A percentile compares a stretch with the other conserved stretches of the same genome.
Conservation (phyloP, 2,113 vertebrate genomes). For the Sturnus vulgaris region DNA sequence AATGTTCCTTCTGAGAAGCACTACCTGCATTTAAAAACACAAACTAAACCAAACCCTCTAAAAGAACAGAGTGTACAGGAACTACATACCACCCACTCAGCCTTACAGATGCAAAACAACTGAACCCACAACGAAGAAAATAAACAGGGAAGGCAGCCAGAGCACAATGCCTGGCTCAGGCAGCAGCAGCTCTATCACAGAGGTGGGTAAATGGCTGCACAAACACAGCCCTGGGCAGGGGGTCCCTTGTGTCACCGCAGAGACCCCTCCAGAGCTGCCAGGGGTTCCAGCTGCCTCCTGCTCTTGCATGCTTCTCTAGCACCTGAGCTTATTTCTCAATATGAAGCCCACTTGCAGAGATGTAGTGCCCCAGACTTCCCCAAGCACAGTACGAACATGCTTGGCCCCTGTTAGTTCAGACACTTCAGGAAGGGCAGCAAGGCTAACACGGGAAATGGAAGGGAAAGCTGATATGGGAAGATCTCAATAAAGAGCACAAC, state of each 20-base stretch:
- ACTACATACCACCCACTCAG: slow-evolving; percentile 11
- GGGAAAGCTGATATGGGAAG: neutral
- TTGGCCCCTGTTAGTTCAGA: neutral
- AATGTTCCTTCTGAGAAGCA: neutral
- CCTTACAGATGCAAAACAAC: slow-evolving; percentile 20
- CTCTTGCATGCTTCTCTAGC: neutral
- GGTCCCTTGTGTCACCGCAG: fast-evolving
- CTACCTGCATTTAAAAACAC: neutral
- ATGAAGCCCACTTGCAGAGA: neutral
- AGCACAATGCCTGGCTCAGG: neutral
- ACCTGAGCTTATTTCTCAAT: neutral
- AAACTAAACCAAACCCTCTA: neutral
- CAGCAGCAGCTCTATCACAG: fast-evolving
- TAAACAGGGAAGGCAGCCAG: fast-evolving
- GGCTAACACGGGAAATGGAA: neutral
- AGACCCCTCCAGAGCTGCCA: neutral
- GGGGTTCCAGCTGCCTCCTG: neutral
- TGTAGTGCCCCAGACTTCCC: neutral
- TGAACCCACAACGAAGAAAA: neutral
- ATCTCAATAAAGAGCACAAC: neutral
- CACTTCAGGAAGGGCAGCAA: neutral
- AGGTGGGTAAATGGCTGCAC: neutral
- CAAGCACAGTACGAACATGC: fast-evolving
- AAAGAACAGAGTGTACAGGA: slow-evolving; percentile 27
- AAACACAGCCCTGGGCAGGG: neutral